Base-by-base conservation (phyloP, 92 coral and sea anemone species). In the Heliopora coerulea region DNA sequence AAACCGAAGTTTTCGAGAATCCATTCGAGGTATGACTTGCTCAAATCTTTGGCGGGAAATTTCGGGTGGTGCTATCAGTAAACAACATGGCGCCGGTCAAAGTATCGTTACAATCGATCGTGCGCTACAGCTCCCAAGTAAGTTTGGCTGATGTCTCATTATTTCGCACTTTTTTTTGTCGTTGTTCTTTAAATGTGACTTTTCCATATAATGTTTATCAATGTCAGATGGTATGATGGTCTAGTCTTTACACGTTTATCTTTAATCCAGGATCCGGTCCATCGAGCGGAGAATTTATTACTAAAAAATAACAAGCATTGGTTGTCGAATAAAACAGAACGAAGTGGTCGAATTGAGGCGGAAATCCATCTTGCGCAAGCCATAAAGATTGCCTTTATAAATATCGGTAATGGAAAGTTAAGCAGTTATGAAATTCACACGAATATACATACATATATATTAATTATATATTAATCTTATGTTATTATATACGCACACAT, bases 331-430 rank as follows among this genome's bases (percentile, higher is more conserved):
- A 88, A 81, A 59, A 79, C 64, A 17, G 96, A 86, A 57, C 50
- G 68, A 32, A 79, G 68, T 63, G 85, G 86, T 21, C 82, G 79
- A 48, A 82, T 91, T 5, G 97, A 91, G 62, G 96, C 81, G 5
- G 97, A 91, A 64, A 83, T 91, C 67, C 97, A 91, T 58, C 82
- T 91, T 23, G 85, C 85, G 13, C 80, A 77, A 74, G 82, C 97
- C 20, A 89, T 88, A 17, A 78, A 72, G 62, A 91, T 91, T 21
- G 87, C 78, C 48, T 91, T 85, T 78, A 59, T 91, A 31, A 93
- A 91, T 49, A 81, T 91, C 30, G 97, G 97, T 91, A 52, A 42
- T n/a, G n/a, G n/a, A n/a, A n/a, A n/a, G n/a, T n/a, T n/a, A n/a
- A n/a, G n/a, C n/a, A n/a, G n/a, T n/a, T n/a, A n/a, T n/a, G n/a